These are phyloP conservation scores for Thumatha senex DNA, from an alignment of 2,888 invertebrate genomes.

Conservation along the genomic window DNA sequence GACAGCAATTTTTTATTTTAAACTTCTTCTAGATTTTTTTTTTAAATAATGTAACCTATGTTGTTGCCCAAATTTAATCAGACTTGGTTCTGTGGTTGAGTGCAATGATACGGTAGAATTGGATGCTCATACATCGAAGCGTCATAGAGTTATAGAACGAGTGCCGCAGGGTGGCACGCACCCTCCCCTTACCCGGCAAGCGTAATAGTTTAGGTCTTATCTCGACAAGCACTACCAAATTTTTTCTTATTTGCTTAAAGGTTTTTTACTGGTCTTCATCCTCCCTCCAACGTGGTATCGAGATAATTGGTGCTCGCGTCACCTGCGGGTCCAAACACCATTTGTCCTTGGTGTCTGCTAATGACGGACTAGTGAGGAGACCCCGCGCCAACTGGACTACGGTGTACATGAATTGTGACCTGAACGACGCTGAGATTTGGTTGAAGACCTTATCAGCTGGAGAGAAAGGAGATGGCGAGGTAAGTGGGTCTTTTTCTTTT, in stretches of 20 bases:
- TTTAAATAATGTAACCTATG: too few relatives aligned
- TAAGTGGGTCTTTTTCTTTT: conserved; percentile 16
- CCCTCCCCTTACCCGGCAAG: too few relatives aligned
- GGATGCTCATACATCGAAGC: too few relatives aligned
- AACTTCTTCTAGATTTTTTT: too few relatives aligned
- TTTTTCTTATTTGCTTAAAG: conserved; percentile 38
- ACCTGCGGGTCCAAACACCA: conserved; percentile 92
- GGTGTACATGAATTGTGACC: conserved; percentile 96
- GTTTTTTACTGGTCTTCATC: conserved; percentile 99
- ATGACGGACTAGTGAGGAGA: conserved; percentile 92
- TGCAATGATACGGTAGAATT: too few relatives aligned
- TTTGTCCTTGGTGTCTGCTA: conserved; percentile 87
- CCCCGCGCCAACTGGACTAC: conserved; percentile 96
- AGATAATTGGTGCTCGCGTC: conserved; percentile 91
- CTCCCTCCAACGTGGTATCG: conserved; percentile 96
- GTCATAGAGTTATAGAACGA: too few relatives aligned
- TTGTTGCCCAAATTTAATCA: too few relatives aligned
- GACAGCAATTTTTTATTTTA: too few relatives aligned
- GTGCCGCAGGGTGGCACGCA: too few relatives aligned
- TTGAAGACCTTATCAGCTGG: conserved; percentile 88
- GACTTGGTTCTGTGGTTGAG: too few relatives aligned
- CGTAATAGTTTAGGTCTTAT: too few relatives aligned
- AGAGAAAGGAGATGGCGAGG: conserved; percentile 55
- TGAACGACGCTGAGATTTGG: conserved; percentile 97
- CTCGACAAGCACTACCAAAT: too few relatives aligned